Evolutionary conservation across 1,140 invertebrate genomes (phyloP).

Genomic region (Helicorthomorpha holstii): DNA sequence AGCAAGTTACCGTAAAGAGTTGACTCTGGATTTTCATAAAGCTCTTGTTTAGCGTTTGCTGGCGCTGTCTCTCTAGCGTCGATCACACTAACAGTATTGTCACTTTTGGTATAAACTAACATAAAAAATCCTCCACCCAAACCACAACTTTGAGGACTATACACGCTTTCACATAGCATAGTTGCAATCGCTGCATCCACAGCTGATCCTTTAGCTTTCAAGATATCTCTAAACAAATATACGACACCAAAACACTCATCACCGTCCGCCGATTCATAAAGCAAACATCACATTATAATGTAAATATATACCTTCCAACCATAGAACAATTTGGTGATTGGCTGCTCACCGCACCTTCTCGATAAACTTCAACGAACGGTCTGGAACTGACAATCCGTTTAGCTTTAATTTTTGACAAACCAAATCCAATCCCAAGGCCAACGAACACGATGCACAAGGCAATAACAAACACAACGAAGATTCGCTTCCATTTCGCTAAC

Average conservation of each 20-base stretch:
- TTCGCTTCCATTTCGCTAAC: not conserved
- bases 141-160: constrained; percentile 70
- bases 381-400: not conserved
- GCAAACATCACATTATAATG: not conserved
- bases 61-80: constrained; percentile 71
- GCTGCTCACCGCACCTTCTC: not conserved
- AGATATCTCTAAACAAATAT: not conserved
- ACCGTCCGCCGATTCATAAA: no score
- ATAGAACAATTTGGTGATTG: not conserved
- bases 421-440: not conserved
- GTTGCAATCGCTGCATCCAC: constrained; percentile 74
- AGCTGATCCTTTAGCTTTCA: constrained; percentile 25
- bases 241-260: no score
- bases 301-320: not conserved
- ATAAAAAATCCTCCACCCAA: constrained; percentile 13
- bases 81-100: constrained; percentile 26
- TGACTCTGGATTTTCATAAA: not conserved
- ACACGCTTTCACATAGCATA: constrained; percentile 66
- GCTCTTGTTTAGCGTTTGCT: not conserved
- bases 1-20: not conserved
- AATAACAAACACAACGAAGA: not conserved
- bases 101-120: constrained; percentile 8
- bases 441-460: not conserved
- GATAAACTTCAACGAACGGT: not conserved
- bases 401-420: not conserved